Conservation (phyloP, 92 coral and sea anemone species). For the Isaurus tuberculatus region DNA sequence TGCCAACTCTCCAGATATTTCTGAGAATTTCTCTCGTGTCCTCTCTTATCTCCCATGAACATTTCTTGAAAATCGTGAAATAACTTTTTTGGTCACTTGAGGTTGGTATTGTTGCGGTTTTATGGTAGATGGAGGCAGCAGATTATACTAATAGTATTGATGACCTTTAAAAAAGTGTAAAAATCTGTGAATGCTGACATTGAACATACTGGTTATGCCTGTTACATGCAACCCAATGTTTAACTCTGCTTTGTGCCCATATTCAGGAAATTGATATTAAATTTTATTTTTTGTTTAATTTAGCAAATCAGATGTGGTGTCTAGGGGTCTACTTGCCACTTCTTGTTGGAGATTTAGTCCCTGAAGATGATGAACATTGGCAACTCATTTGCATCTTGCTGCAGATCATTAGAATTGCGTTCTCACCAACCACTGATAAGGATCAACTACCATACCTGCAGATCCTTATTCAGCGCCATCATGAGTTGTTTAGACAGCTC, state of each 20-base stretch:
- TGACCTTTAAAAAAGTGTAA: conserved; percentile 2
- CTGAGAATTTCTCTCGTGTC: conserved; percentile 5
- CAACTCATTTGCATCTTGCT: conserved; percentile 56
- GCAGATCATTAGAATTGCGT: conserved; percentile 58
- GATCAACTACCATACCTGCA: conserved; percentile 68
- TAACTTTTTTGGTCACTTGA: conserved; percentile 2
- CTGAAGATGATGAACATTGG: conserved; percentile 73
- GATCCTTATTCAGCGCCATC: conserved; percentile 68
- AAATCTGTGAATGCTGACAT: not conserved
- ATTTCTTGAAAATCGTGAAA: not conserved
- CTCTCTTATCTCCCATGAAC: conserved; percentile 9
- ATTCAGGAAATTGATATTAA: not conserved
- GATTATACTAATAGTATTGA: not conserved
- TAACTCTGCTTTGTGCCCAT: not conserved
- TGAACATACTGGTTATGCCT: not conserved
- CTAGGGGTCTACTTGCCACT: conserved; percentile 67
- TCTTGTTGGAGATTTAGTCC: conserved; percentile 45
- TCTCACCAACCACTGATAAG: conserved; percentile 53
- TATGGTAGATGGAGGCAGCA: not conserved
- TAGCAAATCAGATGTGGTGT: conserved; percentile 89
- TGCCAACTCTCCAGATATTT: conserved; percentile 7
- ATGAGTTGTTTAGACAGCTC: conserved; percentile 45
- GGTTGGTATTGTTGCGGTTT: not conserved
- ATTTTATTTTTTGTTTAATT: conserved; percentile 1
- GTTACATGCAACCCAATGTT: conserved; percentile 10